phyloP scores from a whole-genome alignment of 2,888 invertebrate species.

The Plebejus argus region DNA sequence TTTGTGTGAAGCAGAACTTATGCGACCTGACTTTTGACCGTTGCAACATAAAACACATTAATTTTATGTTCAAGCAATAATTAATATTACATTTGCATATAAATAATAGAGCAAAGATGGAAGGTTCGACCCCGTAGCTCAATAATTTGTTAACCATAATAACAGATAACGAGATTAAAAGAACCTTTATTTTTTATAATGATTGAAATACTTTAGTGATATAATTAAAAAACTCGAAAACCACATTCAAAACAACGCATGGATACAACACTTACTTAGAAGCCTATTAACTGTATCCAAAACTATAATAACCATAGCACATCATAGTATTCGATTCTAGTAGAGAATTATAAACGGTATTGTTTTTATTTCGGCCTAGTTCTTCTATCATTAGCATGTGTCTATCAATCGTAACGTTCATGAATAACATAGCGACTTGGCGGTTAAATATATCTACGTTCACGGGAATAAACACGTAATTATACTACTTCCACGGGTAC shows the following conservation, averaged over 20 bases:
- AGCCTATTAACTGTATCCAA: neutral
- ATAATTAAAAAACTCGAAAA: no score
- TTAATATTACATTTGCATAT: neutral
- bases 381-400: slow-evolving; percentile 6
- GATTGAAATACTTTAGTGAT: no score
- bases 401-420: neutral
- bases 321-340: neutral
- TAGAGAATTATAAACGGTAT: neutral
- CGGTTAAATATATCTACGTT: neutral
- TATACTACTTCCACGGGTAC: neutral
- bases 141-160: neutral
- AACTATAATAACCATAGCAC: neutral
- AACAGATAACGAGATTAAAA: no score
- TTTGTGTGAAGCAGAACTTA: no score
- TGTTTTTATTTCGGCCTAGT: slow-evolving; percentile 3
- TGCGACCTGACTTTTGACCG: neutral
- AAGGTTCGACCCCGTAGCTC: neutral
- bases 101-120: neutral
- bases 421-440: neutral
- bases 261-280: no score
- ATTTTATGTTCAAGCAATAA: neutral
- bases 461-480: neutral
- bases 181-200: no score
- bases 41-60: neutral
- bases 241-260: no score